phyloP scores from a whole-genome alignment of 2,888 invertebrate species.

The Eupelmus urozonus region DNA sequence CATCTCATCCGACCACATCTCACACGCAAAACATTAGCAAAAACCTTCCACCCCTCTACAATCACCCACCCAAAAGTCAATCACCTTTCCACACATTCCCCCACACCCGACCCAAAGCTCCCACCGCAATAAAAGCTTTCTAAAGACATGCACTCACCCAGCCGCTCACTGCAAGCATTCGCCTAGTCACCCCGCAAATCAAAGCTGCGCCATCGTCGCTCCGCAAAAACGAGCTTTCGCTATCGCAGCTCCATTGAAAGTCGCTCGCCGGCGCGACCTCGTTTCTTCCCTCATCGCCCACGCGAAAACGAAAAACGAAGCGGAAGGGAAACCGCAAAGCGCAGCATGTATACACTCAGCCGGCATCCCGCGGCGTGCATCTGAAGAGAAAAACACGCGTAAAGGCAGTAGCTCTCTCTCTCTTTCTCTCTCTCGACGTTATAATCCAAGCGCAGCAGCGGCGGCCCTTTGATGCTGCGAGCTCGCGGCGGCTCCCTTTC shows the following conservation, averaged over 20 bases:
- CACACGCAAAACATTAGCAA: no score
- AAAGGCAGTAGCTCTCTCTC: constrained; percentile 60
- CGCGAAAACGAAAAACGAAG: not conserved
- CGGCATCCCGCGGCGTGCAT: constrained; percentile 17
- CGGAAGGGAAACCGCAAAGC: not conserved
- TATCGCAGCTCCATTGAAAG: not conserved
- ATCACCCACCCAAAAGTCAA: no score
- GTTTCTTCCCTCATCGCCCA: not conserved
- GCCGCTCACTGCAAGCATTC: no score
- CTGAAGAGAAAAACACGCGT: constrained; percentile 62
- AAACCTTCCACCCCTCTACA: no score
- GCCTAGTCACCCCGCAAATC: no score
- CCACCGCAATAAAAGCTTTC: no score
- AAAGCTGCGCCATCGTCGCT: no score
- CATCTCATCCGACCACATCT: no score
- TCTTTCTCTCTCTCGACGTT: constrained; percentile 20
- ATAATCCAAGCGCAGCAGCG: constrained; percentile 65
- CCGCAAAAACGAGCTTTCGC: not conserved
- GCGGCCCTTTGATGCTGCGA: constrained; percentile 66
- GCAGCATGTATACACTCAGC: no score
- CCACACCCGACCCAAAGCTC: constrained; percentile 17
- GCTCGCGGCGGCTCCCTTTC: constrained; percentile 63
- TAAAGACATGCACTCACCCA: no score
- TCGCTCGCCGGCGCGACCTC: constrained; percentile 29
- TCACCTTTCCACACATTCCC: no score